Evolutionary conservation across 1,140 invertebrate genomes (phyloP).

Genomic region (Gryllus bimaculatus): DNA sequence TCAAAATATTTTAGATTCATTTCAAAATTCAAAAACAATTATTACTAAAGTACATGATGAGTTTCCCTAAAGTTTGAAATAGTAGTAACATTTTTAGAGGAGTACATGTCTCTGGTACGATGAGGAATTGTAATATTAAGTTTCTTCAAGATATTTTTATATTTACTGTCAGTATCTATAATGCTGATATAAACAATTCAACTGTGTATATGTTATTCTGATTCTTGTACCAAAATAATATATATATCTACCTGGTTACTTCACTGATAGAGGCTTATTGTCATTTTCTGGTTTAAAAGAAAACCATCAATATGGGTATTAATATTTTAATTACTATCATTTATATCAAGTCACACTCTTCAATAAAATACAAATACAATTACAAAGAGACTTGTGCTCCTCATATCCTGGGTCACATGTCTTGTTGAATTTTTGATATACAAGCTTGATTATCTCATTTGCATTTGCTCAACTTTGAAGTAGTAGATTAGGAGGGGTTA

Average conservation of each 20-base stretch:
- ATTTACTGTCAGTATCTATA: neutral
- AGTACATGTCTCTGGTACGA: neutral
- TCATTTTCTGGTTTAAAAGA: constrained; percentile 5
- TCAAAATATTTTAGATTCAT: neutral
- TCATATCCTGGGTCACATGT: neutral
- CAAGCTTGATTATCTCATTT: neutral
- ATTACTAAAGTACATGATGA: neutral
- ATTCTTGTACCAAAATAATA: constrained; percentile 6
- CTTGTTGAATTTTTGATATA: neutral
- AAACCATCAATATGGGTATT: neutral
- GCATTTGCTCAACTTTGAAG: neutral
- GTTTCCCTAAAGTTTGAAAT: neutral
- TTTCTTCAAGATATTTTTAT: neutral
- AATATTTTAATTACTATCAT: neutral
- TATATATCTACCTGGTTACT: neutral
- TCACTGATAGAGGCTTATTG: neutral
- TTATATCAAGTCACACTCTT: neutral
- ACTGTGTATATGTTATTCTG: neutral
- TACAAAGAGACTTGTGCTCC: neutral
- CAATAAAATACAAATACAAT: neutral
- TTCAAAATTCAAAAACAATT: neutral
- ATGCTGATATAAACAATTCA: neutral
- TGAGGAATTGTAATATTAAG: neutral
- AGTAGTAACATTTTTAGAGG: neutral
- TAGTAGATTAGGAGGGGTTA: neutral